Evolutionary conservation across 2,888 invertebrate species (phyloP).

Genomic region (Amphipyra berbera): DNA sequence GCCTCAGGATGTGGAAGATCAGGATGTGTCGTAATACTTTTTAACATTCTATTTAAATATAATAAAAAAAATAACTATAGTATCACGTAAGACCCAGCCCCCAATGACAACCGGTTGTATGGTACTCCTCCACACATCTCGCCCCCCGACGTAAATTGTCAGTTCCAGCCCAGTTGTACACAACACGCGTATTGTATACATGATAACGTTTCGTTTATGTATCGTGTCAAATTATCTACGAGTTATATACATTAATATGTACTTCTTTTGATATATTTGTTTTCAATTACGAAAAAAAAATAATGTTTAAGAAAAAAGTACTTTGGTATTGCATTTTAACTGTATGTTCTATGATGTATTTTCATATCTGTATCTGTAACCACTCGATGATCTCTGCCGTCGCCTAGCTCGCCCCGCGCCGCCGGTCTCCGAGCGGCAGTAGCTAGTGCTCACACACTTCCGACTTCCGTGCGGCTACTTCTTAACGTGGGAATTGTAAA

Average conservation of each 20-base stretch:
- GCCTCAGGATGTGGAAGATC: constrained; percentile 98
- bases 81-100: constrained; percentile 87
- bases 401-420: constrained; percentile 41
- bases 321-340: constrained; percentile 87
- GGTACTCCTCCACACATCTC: constrained; percentile 62
- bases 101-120: constrained; percentile 80
- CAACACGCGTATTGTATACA: constrained; percentile 57
- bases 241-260: constrained; percentile 80
- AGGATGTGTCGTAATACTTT: constrained; percentile 97
- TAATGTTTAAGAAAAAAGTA: constrained; percentile 85
- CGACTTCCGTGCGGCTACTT: constrained; percentile 75
- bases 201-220: constrained; percentile 73
- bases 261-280: constrained; percentile 87
- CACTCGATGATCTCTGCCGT: constrained; percentile 69
- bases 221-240: constrained; percentile 82
- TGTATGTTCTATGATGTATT: constrained; percentile 82
- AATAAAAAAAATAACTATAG: constrained; percentile 88
- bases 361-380: constrained; percentile 67
- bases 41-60: constrained; percentile 83
- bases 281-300: constrained; percentile 81
- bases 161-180: constrained; percentile 53
- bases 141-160: constrained; percentile 63
- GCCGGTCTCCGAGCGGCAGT: constrained; percentile 6
- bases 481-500: constrained; percentile 85
- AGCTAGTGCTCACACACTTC: constrained; percentile 43